Base-by-base conservation (phyloP, 2,797 vertebrate species). In the Pogonophryne albipinna region DNA sequence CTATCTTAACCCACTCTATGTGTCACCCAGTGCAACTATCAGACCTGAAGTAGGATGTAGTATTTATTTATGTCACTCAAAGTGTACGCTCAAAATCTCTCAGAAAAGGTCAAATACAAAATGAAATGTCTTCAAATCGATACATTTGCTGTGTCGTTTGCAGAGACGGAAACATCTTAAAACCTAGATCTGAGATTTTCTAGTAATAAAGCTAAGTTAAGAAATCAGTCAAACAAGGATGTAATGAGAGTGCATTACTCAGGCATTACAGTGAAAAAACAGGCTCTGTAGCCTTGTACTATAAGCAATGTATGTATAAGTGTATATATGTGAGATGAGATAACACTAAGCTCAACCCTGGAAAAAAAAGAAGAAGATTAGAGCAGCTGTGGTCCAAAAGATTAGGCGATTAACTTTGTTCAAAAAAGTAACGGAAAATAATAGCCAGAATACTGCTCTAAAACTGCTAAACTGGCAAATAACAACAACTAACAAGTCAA, bases 321-420 rank as follows among this genome's bases (percentile, higher is more conserved):
- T 14, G 23, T 74, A 76, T 63, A 78, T 70, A 46, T 50, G 3
- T 52, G 27, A 80, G 68, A 63, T 59, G 12, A 66, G 87, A 87
- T 84, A 83, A 81, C 50, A 66, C 78, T 74, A 67, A 87, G 73
- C 78, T 66, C 64, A 66, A 78, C 60, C 82, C 79, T 90, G 85
- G 60, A 38, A 76, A 76, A 76, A 71, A 38, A 38, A 38, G 8
- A 38, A 70, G 16, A 70, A 86, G 85, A 92, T 89, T 87, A 88
- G 72, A 78, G 66, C 44, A 84, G 71, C 67, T 14, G 1, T 55
- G 51, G 73, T 79, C 81, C 62, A 53, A 72, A 50, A 38, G 69
- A 64, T 61, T 17, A 82, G 63, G 49, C 44, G 1, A 38, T 31
- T 70, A 69, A 70, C 83, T 59, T 51, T 75, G 82, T 88, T 82